Base-by-base conservation (phyloP, 2,113 vertebrate genomes). In the Callospermophilus lateralis region DNA sequence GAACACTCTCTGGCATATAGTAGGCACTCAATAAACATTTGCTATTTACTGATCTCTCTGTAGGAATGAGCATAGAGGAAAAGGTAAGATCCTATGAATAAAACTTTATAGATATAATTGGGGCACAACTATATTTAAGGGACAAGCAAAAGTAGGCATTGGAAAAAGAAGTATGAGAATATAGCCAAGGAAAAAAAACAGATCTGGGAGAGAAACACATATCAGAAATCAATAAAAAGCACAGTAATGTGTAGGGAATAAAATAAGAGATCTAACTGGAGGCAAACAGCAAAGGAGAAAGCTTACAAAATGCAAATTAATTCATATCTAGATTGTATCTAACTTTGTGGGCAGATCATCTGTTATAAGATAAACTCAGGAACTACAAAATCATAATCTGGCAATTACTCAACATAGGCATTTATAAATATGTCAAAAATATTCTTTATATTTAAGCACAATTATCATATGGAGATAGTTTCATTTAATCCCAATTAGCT, bases 321-420 rank as follows among this genome's bases (percentile, higher is more conserved):
- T 76, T 89, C 37, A 34, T 73, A 68, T 93, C 55, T 90, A 83
- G 32, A 72, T 28, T 39, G 67, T 30, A 85, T 42, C 42, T 84
- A 90, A 95, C 7, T 45, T 63, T 77, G 30, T 55, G 28, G 8
- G 48, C 61, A 97, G 30, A 63, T 92, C 67, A 90, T 80, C n/a
- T 37, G 5, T 45, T 55, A 90, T 42, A 89, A 72, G 37, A 48
- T 78, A 78, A 84, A 32, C 48, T 86, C 73, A 72, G 8, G 24
- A 63, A 72, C 30, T 39, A 28, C 1, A 20, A 26, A 84, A 77
- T 78, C 76, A 81, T 84, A 73, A 55, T 24, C 22, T 37, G 17
- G 32, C 68, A 81, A 95, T 89, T 90, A 93, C 42, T 77, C 85
- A 88, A 42, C 45, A 81, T 22, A 76, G 24, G n/a, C 15, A 87